Evolutionary conservation across 2,888 invertebrate species (phyloP).

Genomic region (Thereva unica): DNA sequence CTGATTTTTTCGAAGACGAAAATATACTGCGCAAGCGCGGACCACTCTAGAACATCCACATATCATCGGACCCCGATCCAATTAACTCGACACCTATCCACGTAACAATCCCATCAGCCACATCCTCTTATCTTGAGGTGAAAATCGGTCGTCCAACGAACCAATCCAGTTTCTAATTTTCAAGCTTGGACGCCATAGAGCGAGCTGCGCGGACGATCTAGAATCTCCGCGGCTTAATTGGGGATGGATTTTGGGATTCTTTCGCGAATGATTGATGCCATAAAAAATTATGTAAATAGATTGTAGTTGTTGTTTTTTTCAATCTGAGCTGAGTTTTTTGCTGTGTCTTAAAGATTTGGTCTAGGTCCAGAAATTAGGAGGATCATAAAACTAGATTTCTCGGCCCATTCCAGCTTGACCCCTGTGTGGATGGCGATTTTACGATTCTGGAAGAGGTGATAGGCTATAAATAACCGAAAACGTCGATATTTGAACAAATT

Average conservation of each 20-base stretch:
- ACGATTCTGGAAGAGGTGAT: constrained; percentile 7
- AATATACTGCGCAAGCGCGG: not conserved
- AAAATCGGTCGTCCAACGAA: constrained; percentile 3
- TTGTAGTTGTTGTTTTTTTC: not conserved
- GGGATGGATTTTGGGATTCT: constrained; percentile 8
- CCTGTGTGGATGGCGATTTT: constrained; percentile 5
- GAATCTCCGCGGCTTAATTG: too few relatives aligned
- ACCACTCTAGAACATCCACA: not conserved
- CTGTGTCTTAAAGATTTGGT: too few relatives aligned
- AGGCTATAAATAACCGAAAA: constrained; percentile 10
- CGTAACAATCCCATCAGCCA: constrained; percentile 13
- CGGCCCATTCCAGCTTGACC: too few relatives aligned
- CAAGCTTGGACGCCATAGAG: not conserved
- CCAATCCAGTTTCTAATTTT: constrained; percentile 28
- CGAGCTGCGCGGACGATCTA: too few relatives aligned
- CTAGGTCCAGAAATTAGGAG: not conserved
- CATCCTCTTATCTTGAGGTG: constrained; percentile 20
- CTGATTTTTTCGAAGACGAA: not conserved
- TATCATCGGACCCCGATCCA: constrained; percentile 18
- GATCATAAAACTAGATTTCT: not conserved
- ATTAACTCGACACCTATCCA: constrained; percentile 34
- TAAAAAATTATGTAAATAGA: constrained; percentile 31
- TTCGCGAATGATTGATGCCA: constrained; percentile 29
- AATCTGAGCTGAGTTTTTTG: not conserved
- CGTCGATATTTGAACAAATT: constrained; percentile 34